Base-by-base conservation (phyloP, 2,888 invertebrate genomes). In the Pilophorus perplexus region DNA sequence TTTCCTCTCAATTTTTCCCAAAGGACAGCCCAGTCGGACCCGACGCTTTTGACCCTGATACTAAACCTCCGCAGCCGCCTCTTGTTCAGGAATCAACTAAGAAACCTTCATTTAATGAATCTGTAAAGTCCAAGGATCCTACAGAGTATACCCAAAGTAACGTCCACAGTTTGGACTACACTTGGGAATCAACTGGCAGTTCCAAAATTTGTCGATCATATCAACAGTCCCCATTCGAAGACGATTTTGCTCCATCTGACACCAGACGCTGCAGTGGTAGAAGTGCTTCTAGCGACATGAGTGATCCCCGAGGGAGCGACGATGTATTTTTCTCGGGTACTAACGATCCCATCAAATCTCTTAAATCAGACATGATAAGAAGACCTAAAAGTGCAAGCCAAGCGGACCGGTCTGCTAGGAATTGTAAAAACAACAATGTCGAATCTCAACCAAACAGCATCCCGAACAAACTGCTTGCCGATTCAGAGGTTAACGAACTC, bases 161-260 rank as follows among this genome's bases (percentile, higher is more conserved):
- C 44, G 25, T 22, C 3, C 68, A 67, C 22, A 64, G 64, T 28
- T 60, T 46, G 10, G 69, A 69, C 22, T 67, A 64, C 27, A 57
- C 62, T 14, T 55, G 60, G 55, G 68, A 68, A 48, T 62, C 62
- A 1, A 22, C 50, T 37, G 37, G 50, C 16, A 44, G 55, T 40
- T 5, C 44, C 16, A 70, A 70, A 62, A 16, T 14, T n/a, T 54
- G 42, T 38, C 57, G 70, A n/a, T 64, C 65, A 8, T 70, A 69
- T 60, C 74, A 80, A 77, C 71, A 83, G 78, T 78, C 79, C 33
- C 78, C 83, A 72, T 88, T 88, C 75, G 87, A 88, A 74, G 88
- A 88, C 75, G 87, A 88, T 75, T 88, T 88, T 72, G 82, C 85
- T 0, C 75, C 79, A 48, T 75, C 74, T 12, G 76, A 77, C 55